These are phyloP conservation scores for Acrossocheilus wenchowensis DNA, from an alignment of 2,797 vertebrate species.

Conservation along the genomic window DNA sequence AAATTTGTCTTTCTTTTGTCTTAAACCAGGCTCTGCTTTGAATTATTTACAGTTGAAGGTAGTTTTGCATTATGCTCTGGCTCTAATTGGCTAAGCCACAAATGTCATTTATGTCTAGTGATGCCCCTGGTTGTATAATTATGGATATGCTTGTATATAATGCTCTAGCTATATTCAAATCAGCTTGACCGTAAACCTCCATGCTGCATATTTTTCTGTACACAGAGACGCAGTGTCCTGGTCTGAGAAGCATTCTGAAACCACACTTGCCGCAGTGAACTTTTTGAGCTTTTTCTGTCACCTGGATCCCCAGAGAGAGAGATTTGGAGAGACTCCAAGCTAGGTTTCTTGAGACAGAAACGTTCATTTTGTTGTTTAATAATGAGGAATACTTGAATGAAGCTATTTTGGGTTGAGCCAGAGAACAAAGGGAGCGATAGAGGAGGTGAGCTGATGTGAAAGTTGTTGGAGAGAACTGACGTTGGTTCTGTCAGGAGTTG, in stretches of 20 bases:
- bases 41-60: not conserved
- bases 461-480: not conserved
- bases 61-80: not conserved
- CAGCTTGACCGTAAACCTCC: not conserved
- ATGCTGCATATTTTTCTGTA: not conserved
- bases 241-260: constrained; percentile 1
- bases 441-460: not conserved
- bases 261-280: constrained; percentile 14
- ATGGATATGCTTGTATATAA: not conserved
- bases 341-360: constrained; percentile 17
- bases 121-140: not conserved
- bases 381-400: constrained; percentile 21
- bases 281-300: constrained; percentile 1
- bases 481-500: constrained; percentile 23
- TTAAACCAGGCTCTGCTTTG: not conserved
- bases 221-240: not conserved
- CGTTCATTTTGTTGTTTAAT: constrained; percentile 4
- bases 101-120: not conserved
- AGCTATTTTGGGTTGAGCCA: constrained; percentile 1
- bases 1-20: not conserved
- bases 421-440: constrained; percentile 10
- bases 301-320: not conserved
- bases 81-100: constrained; percentile 1
- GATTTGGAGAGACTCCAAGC: not conserved
- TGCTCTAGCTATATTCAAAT: not conserved